Percentiles rank a stretch among this genome's conserved stretches.
phyloP scores from a whole-genome alignment of 2,888 invertebrate species.

The Dusona sp. region DNA sequence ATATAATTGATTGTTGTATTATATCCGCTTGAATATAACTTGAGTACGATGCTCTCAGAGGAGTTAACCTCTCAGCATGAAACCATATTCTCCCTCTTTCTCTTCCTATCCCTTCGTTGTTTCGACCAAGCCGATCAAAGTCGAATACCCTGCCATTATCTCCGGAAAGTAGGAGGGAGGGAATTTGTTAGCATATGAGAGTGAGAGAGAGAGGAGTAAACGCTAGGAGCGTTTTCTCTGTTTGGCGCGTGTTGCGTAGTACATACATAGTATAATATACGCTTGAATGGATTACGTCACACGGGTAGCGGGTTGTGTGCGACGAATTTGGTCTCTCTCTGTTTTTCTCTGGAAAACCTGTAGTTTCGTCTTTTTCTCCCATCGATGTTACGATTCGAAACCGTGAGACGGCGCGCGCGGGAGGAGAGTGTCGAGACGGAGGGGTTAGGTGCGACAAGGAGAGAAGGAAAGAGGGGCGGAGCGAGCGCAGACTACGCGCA shows the following conservation, averaged over 20 bases:
- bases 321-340: slow-evolving; percentile 60
- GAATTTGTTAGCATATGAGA: slow-evolving; percentile 11
- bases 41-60: slow-evolving; percentile 6
- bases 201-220: slow-evolving; percentile 21
- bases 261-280: slow-evolving; percentile 73
- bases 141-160: slow-evolving; percentile 57
- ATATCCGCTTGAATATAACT: background rate
- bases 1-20: slow-evolving; percentile 15
- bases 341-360: slow-evolving; percentile 31
- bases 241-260: slow-evolving; percentile 78
- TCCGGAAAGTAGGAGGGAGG: slow-evolving; percentile 16
- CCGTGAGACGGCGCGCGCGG: slow-evolving; percentile 22
- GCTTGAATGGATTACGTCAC: slow-evolving; percentile 82
- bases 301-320: slow-evolving; percentile 70
- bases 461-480: background rate
- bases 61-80: background rate
- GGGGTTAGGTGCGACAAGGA: slow-evolving; percentile 5
- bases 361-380: slow-evolving; percentile 7
- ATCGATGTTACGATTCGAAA: slow-evolving; percentile 9
- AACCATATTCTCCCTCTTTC: slow-evolving; percentile 17
- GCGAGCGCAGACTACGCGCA: slow-evolving; percentile 41
- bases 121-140: slow-evolving; percentile 37
- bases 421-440: background rate
- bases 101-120: background rate
- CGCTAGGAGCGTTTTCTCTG: slow-evolving; percentile 66